Evolutionary conservation across 2,797 vertebrate species (phyloP).

Genomic region (Sphenodon punctatus): DNA sequence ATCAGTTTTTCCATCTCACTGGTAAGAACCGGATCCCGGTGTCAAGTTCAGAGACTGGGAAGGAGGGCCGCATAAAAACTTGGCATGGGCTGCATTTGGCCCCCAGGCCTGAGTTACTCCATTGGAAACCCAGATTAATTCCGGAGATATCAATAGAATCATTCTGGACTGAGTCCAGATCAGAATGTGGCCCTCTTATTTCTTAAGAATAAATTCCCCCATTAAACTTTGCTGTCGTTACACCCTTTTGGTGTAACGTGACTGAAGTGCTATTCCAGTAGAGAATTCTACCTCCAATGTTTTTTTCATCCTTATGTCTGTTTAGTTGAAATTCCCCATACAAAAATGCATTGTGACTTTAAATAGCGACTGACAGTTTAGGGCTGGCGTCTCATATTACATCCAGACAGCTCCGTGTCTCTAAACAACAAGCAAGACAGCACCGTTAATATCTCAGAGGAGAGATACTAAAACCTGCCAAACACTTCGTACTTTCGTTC

Average conservation of each 20-base stretch:
- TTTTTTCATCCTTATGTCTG: neutral
- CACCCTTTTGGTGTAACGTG: slow-evolving; percentile 15
- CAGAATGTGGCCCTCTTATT: neutral
- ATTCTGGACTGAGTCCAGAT: neutral
- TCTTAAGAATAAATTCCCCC: neutral
- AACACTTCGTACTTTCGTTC: slow-evolving; percentile 40
- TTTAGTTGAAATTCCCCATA: slow-evolving; percentile 47
- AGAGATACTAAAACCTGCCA: neutral
- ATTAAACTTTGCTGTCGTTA: neutral
- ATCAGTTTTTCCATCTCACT: too few relatives aligned
- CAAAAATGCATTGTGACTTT: slow-evolving; percentile 58
- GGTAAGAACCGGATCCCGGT: too few relatives aligned
- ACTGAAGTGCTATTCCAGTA: neutral
- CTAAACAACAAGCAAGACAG: slow-evolving; percentile 31
- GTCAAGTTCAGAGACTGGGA: too few relatives aligned
- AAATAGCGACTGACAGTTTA: slow-evolving; percentile 69
- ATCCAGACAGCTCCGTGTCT: slow-evolving; percentile 38
- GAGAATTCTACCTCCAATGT: neutral
- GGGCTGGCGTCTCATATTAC: slow-evolving; percentile 61
- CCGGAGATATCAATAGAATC: neutral
- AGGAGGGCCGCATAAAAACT: too few relatives aligned
- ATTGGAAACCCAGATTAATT: neutral
- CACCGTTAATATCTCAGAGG: slow-evolving; percentile 38
- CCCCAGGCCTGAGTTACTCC: neutral
- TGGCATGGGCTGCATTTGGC: too few relatives aligned